phyloP scores from a whole-genome alignment of 2,888 invertebrate genomes.

The Adelphocoris suturalis region DNA sequence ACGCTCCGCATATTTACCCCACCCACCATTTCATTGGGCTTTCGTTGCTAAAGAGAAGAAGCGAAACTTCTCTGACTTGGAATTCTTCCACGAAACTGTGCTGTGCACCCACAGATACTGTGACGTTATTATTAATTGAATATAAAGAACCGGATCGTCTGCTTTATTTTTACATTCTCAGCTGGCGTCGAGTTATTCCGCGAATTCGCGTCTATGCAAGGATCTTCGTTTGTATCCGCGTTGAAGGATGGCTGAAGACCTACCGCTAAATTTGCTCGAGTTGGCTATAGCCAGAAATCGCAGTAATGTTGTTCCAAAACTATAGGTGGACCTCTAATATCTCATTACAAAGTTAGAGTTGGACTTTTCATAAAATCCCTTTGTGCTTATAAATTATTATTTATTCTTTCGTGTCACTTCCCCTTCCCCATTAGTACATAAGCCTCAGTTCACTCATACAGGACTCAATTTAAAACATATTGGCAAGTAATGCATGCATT shows the following conservation, averaged over 20 bases:
- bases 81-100: not conserved
- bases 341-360: too few species aligned
- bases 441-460: too few species aligned
- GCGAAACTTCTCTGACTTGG: not conserved
- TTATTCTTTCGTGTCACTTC: too few species aligned
- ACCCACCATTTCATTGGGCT: not conserved
- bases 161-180: conserved; percentile 26
- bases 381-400: too few species aligned
- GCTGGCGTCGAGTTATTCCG: not conserved
- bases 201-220: not conserved
- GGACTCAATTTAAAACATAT: too few species aligned
- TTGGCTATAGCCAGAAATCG: not conserved
- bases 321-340: too few species aligned
- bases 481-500: too few species aligned
- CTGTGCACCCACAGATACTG: not conserved
- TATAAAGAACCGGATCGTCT: not conserved
- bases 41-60: not conserved
- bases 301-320: too few species aligned
- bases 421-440: too few species aligned
- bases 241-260: not conserved
- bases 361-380: too few species aligned
- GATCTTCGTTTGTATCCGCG: not conserved
- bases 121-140: not conserved
- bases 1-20: not conserved
- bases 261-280: not conserved